Evolutionary conservation across 2,113 vertebrate species (phyloP), one percentile per base, ranked within the genome.

Genomic region (Periophthalmus modestus): DNA sequence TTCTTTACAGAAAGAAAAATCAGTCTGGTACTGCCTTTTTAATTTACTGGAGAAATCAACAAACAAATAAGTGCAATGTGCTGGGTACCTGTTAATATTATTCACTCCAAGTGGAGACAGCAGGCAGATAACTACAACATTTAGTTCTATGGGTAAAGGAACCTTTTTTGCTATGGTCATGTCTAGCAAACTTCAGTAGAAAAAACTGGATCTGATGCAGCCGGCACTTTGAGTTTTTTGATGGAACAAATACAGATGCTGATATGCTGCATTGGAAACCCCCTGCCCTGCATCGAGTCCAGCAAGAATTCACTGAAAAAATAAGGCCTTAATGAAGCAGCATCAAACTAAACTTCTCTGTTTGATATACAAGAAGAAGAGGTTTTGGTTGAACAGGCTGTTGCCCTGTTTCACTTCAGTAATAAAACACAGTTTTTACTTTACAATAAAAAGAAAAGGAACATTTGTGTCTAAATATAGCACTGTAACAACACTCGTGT

Each of bases 391-490:
- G 52, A 55, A 19, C 52, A 55, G 52, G 52, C 52, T 10, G 10
- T 55, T n/a, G 19, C 52, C 66, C 79, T 69, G 73, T 81, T 70
- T 87, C 68, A 88, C 74, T 82, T 39, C 23, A 80, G 69, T 67
- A 65, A 78, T 66, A 79, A 71, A 71, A 81, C 57, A 88, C 80
- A 82, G 18, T 74, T 66, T 82, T 83, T 66, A 78, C 55, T 73
- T 78, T 55, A 85, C 72, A 87, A n/a, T 55, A 47, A 85, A 80
- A 87, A 66, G 12, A 85, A 83, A 84, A 68, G 24, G 58, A 62
- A 68, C 72, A 78, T 61, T 82, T 81, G 52, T 77, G 69, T 79
- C 79, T 87, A 80, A 88, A 89, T 80, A 87, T 58, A 87, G 83
- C 84, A 82, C 82, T 84, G 66, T 86, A 55, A 55, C 19, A 80